Conservation (phyloP, 2,797 vertebrate genomes). For the Sebastes reedi region DNA sequence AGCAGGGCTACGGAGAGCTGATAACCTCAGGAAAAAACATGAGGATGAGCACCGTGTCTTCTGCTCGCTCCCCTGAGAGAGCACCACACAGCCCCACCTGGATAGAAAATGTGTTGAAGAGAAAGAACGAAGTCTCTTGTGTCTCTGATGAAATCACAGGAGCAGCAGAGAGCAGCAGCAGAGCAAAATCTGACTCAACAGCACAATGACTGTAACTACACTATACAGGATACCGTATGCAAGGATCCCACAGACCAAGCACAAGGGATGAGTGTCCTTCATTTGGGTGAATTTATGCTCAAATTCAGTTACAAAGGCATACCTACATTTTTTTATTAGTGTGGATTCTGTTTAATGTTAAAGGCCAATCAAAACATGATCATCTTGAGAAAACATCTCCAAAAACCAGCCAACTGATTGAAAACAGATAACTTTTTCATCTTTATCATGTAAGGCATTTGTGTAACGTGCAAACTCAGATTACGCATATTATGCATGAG, state of each 20-base stretch:
- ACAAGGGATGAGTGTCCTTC: constrained; percentile 44
- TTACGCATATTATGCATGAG: background rate
- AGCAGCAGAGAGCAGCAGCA: constrained; percentile 48
- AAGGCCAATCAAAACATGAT: background rate
- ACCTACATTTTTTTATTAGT: constrained; percentile 31
- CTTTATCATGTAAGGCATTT: background rate
- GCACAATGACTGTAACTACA: constrained; percentile 14
- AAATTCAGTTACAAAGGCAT: constrained; percentile 16
- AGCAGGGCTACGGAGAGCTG: constrained; percentile 87
- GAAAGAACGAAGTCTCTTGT: constrained; percentile 68
- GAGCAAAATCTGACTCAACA: constrained; percentile 27
- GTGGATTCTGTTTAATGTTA: background rate
- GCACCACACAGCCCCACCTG: constrained; percentile 69
- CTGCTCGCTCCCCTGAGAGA: constrained; percentile 65
- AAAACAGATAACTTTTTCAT: background rate
- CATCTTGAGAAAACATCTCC: background rate
- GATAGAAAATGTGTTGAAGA: constrained; percentile 74
- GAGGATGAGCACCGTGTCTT: constrained; percentile 53
- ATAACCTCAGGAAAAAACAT: constrained; percentile 91
- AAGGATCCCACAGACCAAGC: constrained; percentile 34
- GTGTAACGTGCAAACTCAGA: background rate
- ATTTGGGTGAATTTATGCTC: constrained; percentile 12
- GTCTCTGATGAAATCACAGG: constrained; percentile 29
- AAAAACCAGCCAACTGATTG: background rate
- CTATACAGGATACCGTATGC: background rate